Evolutionary conservation across 2,113 vertebrate species (phyloP).

Genomic region (Ursus arctos): DNA sequence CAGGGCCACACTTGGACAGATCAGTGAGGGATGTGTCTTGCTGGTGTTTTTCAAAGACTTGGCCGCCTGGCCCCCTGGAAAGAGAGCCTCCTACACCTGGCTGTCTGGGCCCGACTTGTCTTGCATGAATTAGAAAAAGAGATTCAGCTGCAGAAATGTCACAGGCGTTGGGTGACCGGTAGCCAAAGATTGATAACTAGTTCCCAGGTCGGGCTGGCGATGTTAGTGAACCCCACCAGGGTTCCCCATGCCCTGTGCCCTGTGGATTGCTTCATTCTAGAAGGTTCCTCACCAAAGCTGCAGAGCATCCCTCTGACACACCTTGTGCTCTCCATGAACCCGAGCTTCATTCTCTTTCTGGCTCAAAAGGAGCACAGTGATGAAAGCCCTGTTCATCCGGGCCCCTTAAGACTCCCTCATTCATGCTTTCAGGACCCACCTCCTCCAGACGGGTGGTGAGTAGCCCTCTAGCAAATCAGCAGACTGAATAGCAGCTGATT

Average conservation of each 20-base stretch:
- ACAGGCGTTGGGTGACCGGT: background rate
- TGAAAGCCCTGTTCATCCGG: background rate
- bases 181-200: background rate
- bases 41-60: background rate
- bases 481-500: background rate
- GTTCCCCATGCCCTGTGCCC: background rate
- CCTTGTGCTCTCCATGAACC: background rate
- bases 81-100: background rate
- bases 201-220: background rate
- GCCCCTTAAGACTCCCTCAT: background rate
- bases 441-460: background rate
- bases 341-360: background rate
- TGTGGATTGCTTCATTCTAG: background rate
- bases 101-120: too few species aligned
- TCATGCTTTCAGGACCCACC: background rate
- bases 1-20: background rate
- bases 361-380: background rate
- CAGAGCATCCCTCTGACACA: fast-evolving
- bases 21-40: background rate
- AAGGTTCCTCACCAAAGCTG: background rate
- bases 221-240: background rate
- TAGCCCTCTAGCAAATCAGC: background rate
- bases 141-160: background rate
- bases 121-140: background rate
- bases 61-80: background rate